These are phyloP conservation scores for Plebejus melissa DNA, from an alignment of 2,888 invertebrate genomes.

Conservation along the genomic window DNA sequence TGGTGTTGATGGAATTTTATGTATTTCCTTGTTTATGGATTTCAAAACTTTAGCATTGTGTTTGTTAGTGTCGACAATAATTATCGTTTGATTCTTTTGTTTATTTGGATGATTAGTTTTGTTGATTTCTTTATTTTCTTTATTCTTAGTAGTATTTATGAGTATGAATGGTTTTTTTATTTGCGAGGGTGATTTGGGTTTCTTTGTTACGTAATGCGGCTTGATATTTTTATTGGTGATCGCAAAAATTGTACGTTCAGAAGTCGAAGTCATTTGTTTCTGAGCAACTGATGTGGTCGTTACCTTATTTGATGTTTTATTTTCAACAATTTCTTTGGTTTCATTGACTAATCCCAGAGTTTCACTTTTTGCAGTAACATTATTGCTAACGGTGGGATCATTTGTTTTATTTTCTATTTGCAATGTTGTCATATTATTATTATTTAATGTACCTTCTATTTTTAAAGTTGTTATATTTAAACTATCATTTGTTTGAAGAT, in stretches of 20 bases:
- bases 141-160: slow-evolving; percentile 39
- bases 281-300: slow-evolving; percentile 19
- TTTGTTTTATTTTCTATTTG: neutral
- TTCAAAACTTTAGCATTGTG: slow-evolving; percentile 56
- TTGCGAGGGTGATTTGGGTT: slow-evolving; percentile 62
- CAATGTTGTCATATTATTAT: neutral
- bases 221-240: slow-evolving; percentile 68
- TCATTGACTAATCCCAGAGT: neutral
- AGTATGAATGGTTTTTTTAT: slow-evolving; percentile 55
- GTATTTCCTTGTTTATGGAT: slow-evolving; percentile 75
- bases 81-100: slow-evolving; percentile 54
- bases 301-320: slow-evolving; percentile 12
- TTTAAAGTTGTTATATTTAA: neutral
- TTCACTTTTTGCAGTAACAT: neutral
- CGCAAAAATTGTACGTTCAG: slow-evolving; percentile 57
- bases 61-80: slow-evolving; percentile 44
- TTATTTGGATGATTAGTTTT: slow-evolving; percentile 39
- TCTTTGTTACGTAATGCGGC: slow-evolving; percentile 64
- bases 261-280: slow-evolving; percentile 40
- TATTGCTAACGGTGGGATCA: neutral
- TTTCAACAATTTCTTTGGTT: neutral
- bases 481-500: slow-evolving; percentile 35
- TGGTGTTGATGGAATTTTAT: slow-evolving; percentile 67
- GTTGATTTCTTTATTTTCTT: slow-evolving; percentile 43
- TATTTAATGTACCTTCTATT: neutral